A percentile compares a stretch with the other conserved stretches of the same genome.
These are phyloP conservation scores for Drosophila insularis DNA, from an alignment of 1,140 invertebrate genomes.

Conservation along the genomic window DNA sequence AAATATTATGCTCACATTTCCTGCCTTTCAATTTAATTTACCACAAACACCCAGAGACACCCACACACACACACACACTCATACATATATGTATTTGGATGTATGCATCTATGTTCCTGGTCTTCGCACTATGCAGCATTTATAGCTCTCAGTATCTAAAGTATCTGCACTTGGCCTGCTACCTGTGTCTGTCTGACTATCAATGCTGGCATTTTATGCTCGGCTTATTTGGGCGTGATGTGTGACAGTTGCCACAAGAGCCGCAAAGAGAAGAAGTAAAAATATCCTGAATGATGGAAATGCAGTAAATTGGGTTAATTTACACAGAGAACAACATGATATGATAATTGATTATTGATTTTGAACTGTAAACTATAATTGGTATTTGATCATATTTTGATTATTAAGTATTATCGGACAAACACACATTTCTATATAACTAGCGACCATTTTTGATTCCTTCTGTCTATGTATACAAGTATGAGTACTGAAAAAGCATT, in stretches of 20 bases:
- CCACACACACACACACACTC: neutral
- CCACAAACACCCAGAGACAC: slow-evolving; percentile 35
- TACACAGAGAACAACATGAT: neutral
- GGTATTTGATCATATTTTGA: too few relatives aligned
- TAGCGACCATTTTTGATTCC: too few relatives aligned
- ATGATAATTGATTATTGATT: neutral
- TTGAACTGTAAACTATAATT: neutral
- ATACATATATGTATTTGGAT: neutral
- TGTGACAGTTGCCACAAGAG: slow-evolving; percentile 6
- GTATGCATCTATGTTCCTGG: slow-evolving; percentile 22
- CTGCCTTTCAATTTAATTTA: slow-evolving; percentile 68
- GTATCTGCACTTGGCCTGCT: slow-evolving; percentile 14
- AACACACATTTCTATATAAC: too few relatives aligned
- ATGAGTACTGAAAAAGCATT: too few relatives aligned
- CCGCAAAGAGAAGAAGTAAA: neutral
- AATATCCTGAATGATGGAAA: neutral
- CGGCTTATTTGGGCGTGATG: slow-evolving; percentile 58
- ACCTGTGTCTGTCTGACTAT: slow-evolving; percentile 4
- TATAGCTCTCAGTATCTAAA: slow-evolving; percentile 21
- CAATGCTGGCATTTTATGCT: slow-evolving; percentile 66
- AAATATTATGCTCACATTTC: slow-evolving; percentile 69
- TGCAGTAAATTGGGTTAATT: neutral
- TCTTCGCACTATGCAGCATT: slow-evolving; percentile 25
- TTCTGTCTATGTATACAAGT: too few relatives aligned
- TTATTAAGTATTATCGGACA: too few relatives aligned